Conservation (phyloP, 2,797 vertebrate species). For the Jordanella pulchra region DNA sequence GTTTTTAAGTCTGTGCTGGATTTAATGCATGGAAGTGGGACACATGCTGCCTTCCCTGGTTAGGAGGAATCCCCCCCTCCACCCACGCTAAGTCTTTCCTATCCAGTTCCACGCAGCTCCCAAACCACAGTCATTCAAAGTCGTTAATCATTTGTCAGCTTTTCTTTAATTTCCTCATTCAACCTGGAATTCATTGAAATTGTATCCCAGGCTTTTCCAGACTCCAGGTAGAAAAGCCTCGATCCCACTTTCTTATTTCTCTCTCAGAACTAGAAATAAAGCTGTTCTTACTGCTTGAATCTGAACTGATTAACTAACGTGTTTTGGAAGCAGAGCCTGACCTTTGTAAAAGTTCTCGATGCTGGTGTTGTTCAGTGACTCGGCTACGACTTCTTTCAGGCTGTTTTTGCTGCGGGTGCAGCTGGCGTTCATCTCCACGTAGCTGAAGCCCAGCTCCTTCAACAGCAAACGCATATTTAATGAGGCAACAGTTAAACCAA, state of each 20-base stretch:
- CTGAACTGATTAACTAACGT: background rate
- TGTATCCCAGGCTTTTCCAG: background rate
- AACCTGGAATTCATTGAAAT: too few relatives aligned
- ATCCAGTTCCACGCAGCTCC: too few relatives aligned
- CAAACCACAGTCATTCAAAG: too few relatives aligned
- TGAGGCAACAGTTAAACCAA: background rate
- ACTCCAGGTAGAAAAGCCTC: background rate
- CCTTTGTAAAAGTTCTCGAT: constrained; percentile 93
- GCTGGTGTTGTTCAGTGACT: constrained; percentile 95
- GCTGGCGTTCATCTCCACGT: constrained; percentile 96
- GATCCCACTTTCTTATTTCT: background rate
- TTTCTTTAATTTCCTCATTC: too few relatives aligned
- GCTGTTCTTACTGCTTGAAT: background rate
- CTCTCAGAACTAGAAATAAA: background rate
- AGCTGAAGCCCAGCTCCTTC: constrained; percentile 93
- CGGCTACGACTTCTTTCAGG: constrained; percentile 89
- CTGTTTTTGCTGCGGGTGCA: constrained; percentile 94
- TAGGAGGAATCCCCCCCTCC: too few relatives aligned
- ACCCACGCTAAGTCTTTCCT: too few relatives aligned
- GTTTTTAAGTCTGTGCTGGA: too few relatives aligned
- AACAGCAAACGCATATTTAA: constrained; percentile 16
- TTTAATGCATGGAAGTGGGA: too few relatives aligned
- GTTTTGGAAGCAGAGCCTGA: constrained; percentile 53
- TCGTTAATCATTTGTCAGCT: too few relatives aligned
- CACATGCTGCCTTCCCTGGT: too few relatives aligned